Evolutionary conservation across 1,140 invertebrate species (phyloP), one percentile per base, ranked within the genome.

Genomic region (Glossosoma conforme): DNA sequence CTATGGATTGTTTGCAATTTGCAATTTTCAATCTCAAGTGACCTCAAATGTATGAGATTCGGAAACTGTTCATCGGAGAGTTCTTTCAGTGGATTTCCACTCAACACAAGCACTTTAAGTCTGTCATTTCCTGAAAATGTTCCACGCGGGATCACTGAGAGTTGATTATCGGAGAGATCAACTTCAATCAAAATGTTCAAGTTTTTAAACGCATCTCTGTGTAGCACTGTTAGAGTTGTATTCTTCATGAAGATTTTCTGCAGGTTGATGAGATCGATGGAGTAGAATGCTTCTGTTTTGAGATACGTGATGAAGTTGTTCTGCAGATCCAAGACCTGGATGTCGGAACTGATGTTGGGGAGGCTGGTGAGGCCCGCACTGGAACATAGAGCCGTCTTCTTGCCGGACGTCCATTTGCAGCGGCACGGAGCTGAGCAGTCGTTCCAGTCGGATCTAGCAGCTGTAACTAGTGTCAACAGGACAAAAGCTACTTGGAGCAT

Each of bases 371-470:
- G 79, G 42, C 85, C 83, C 18, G 85, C 81, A 47, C 85, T 82
- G 44, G 82, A 81, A 69, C 90, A 93, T 19, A 87, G 74, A 20
- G 89, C 90, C 2, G 87, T 89, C 62, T 90, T 90, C 68, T 92
- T 92, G 19, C 89, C 89, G 11, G 84, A 87, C 11, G 85, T 85
- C 90, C 91, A 93, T 70, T 89, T 91, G 76, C 90, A 93, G 53
- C 80, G 79, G 65, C 90, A 93, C 44, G 85, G 82, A 10, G 76
- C 66, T 65, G 89, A 91, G 59, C 72, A 74, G 61, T 87, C 85
- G 10, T 85, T 86, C 86, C 87, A 91, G 65, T 91, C 88, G 43
- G 68, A 69, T 46, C 65, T 66, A 37, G 67, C 70, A 61, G 68
- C 65, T 44, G 68, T 70, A 54, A 69, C 68, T 61, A 71, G 69